Percentiles rank a stretch among this genome's conserved stretches.
phyloP scores from a whole-genome alignment of 2,797 vertebrate genomes.

The Hipposideros larvatus region DNA sequence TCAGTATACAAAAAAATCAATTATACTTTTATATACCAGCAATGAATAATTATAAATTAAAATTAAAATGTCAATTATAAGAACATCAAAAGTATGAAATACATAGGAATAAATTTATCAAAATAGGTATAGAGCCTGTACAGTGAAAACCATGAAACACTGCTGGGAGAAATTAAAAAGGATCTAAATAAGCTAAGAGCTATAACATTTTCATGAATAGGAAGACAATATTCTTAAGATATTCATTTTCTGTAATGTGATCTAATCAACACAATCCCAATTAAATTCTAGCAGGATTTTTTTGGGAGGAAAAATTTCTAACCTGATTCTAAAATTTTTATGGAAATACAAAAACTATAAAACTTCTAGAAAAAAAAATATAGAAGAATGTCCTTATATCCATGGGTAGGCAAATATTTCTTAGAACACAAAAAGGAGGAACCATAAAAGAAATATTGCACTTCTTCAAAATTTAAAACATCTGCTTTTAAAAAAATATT shows the following conservation, averaged over 20 bases:
- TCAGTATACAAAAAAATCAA: not conserved
- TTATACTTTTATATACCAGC: not conserved
- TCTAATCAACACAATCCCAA: not conserved
- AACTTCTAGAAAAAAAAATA: not conserved
- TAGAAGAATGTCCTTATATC: not conserved
- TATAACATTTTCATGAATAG: not conserved
- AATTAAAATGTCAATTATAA: not conserved
- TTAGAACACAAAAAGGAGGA: not conserved
- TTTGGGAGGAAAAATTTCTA: not conserved
- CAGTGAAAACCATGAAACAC: not conserved
- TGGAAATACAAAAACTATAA: constrained; percentile 9
- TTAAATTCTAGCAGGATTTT: not conserved
- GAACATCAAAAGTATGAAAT: not conserved
- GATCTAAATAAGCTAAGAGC: not conserved
- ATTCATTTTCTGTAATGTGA: not conserved
- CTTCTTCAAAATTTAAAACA: not conserved
- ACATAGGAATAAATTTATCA: not conserved
- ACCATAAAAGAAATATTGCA: not conserved
- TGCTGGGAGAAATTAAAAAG: constrained; percentile 20
- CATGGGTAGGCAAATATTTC: not conserved
- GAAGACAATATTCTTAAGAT: not conserved
- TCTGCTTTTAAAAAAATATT: not conserved
- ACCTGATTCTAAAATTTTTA: not conserved
- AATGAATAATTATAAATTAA: not conserved
- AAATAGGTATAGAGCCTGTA: not conserved